These are phyloP conservation scores for Cryptoprocta ferox DNA, from an alignment of 2,797 vertebrate species.

Conservation along the genomic window DNA sequence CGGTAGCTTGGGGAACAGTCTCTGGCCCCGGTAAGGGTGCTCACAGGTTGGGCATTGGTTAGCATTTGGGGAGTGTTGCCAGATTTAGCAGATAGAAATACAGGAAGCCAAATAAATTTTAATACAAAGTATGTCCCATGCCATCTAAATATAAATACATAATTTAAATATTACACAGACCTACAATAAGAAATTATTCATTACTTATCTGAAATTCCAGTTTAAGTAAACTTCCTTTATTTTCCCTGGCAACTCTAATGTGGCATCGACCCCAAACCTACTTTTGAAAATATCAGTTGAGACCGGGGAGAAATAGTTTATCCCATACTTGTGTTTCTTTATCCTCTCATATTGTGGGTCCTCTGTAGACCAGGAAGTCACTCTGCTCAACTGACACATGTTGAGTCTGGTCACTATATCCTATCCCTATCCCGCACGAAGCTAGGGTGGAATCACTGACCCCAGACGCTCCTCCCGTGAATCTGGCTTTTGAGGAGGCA, in stretches of 20 bases:
- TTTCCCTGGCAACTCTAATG: not conserved
- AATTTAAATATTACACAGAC: not conserved
- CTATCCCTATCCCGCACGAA: not conserved
- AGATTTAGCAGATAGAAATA: not conserved
- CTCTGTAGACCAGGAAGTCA: not conserved
- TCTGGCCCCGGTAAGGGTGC: not conserved
- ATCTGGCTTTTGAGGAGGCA: not conserved
- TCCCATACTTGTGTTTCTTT: not conserved
- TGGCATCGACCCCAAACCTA: not conserved
- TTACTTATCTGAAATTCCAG: not conserved
- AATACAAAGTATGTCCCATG: not conserved
- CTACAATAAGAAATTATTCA: not conserved
- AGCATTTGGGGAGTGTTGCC: not conserved
- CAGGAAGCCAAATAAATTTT: not conserved
- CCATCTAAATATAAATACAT: not conserved
- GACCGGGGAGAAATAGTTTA: not conserved
- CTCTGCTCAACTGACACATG: not conserved
- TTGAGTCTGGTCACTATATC: not conserved
- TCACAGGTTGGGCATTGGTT: not conserved
- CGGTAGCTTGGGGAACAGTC: not conserved
- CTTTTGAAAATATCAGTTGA: slow-evolving; percentile 30
- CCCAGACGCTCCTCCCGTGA: not conserved
- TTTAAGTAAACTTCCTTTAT: not conserved
- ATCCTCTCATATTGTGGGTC: not conserved
- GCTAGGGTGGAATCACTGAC: not conserved